These are phyloP conservation scores for Irena cyanogastra DNA, from an alignment of 2,113 vertebrate genomes.

Conservation along the genomic window DNA sequence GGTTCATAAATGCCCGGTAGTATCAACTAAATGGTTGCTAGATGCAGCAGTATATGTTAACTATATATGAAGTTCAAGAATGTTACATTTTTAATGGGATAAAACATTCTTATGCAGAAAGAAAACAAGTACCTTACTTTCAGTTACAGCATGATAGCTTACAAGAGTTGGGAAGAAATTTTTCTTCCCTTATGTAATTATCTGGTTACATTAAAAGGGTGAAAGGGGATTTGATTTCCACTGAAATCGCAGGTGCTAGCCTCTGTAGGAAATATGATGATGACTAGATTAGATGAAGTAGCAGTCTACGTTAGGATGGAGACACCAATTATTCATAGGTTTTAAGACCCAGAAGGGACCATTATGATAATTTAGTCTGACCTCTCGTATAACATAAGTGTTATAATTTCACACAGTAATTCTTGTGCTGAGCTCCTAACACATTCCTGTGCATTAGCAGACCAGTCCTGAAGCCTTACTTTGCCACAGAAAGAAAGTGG, in stretches of 20 bases:
- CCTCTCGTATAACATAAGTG: background rate
- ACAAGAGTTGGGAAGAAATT: background rate
- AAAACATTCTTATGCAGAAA: background rate
- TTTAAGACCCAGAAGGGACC: slow-evolving; percentile 28
- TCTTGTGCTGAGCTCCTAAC: background rate
- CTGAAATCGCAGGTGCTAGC: background rate
- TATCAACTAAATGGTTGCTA: background rate
- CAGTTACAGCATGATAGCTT: background rate
- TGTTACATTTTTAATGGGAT: background rate
- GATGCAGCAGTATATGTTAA: background rate
- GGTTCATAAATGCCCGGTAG: background rate
- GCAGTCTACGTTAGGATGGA: background rate
- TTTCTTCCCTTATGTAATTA: background rate
- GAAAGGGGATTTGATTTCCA: slow-evolving; percentile 4
- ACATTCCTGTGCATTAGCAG: slow-evolving; percentile 8
- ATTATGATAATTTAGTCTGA: slow-evolving; percentile 44
- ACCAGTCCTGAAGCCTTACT: background rate
- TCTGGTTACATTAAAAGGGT: background rate
- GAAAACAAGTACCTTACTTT: background rate
- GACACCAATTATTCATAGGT: background rate
- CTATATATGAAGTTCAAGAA: background rate
- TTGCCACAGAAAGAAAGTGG: background rate
- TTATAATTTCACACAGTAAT: slow-evolving; percentile 26
- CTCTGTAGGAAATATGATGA: background rate
- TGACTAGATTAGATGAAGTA: background rate